A percentile compares a stretch with the other conserved stretches of the same genome.
Conservation (phyloP, 92 coral and sea anemone species). For the Phenganax marumi region DNA sequence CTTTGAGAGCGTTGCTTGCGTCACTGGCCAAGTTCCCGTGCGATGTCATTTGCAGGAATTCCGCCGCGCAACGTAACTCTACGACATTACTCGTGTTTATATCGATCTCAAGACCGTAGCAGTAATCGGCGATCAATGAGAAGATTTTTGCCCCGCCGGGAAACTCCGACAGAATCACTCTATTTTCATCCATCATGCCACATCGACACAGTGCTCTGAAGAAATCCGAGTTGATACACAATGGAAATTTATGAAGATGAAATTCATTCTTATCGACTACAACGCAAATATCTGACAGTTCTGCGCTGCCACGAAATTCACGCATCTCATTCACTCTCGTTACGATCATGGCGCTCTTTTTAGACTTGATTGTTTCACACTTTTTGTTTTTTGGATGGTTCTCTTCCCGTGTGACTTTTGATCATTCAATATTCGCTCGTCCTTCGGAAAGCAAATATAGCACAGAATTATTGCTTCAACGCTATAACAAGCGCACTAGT, state of each 20-base stretch:
- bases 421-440: not conserved
- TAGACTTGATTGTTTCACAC: too few species aligned
- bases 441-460: not conserved
- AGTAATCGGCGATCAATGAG: slow-evolving; percentile 35
- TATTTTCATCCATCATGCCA: slow-evolving; percentile 38
- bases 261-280: slow-evolving; percentile 15
- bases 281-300: slow-evolving; percentile 37
- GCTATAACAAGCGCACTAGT: not conserved
- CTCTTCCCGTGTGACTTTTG: not conserved
- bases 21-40: slow-evolving; percentile 39
- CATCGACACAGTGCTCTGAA: slow-evolving; percentile 43
- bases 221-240: slow-evolving; percentile 42
- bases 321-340: slow-evolving; percentile 10
- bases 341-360: not conserved
- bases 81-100: slow-evolving; percentile 34
- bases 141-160: slow-evolving; percentile 44
- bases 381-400: not conserved
- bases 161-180: slow-evolving; percentile 22
- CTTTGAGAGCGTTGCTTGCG: slow-evolving; percentile 10
- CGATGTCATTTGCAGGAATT: slow-evolving; percentile 44
- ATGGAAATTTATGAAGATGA: slow-evolving; percentile 43
- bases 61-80: slow-evolving; percentile 46
- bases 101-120: slow-evolving; percentile 36
- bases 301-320: slow-evolving; percentile 35
- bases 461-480: not conserved